These are phyloP conservation scores for Hipposideros armiger DNA, from an alignment of 2,113 vertebrate genomes.

Conservation along the genomic window DNA sequence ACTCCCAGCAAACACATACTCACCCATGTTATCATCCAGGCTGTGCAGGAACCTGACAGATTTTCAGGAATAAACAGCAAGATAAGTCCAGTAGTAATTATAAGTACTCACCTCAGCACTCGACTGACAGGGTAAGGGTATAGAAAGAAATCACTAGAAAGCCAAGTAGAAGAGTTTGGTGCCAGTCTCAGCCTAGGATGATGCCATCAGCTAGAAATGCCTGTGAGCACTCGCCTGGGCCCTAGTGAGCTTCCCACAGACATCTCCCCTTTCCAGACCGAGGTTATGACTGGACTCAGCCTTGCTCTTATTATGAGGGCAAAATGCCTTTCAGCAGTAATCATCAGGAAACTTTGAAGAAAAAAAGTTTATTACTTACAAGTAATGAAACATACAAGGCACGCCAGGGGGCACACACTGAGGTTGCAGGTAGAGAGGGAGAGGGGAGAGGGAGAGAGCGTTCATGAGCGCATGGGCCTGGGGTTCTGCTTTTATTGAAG, in stretches of 20 bases:
- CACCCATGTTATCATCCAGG: neutral
- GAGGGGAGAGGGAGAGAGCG: neutral
- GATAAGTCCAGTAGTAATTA: neutral
- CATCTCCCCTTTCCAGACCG: neutral
- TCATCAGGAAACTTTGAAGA: neutral
- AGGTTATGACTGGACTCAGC: neutral
- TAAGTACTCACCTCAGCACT: neutral
- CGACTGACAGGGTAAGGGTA: neutral
- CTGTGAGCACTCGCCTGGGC: neutral
- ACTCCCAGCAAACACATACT: neutral
- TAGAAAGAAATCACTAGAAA: neutral
- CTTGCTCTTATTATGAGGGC: neutral
- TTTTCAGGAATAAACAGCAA: neutral
- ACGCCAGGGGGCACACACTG: neutral
- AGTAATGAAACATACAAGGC: neutral
- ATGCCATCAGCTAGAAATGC: neutral
- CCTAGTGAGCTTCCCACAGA: neutral
- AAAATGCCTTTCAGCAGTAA: neutral
- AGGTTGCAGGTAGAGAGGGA: neutral
- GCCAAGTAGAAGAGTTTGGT: neutral
- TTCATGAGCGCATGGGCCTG: neutral
- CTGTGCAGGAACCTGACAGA: neutral
- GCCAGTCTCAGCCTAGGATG: neutral
- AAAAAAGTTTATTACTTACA: neutral
- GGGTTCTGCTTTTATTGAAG: neutral